Base-by-base conservation (phyloP, 2,888 invertebrate genomes). In the Oxytorus armatus region DNA sequence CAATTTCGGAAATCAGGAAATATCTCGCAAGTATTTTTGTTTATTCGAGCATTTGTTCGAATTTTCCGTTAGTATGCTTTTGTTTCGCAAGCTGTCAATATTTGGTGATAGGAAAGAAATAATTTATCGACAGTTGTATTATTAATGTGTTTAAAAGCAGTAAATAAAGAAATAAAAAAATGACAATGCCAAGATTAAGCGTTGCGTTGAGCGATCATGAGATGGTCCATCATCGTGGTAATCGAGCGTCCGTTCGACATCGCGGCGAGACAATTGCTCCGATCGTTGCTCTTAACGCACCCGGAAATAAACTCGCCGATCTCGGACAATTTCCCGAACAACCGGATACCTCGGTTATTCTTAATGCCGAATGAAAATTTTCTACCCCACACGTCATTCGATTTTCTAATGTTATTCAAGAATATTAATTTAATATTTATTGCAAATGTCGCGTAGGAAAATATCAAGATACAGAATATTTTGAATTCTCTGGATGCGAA, bases 301-400 rank as follows among this genome's bases (percentile, higher is more conserved):
- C 55, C 1, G 55, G 53, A 55, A 77, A 53, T 18, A 68, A 70
- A 10, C 47, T 49, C 23, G 77, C 63, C 16, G 70, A 77, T 25
- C 70, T 77, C 1, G 77, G 77, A 36, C 69, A 70, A 44, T 77
- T 65, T 57, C 61, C 77, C 0, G 77, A 70, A 55, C 44, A 77
- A 36, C 16, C 47, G 7, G 70, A 77, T 25, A 47, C 47, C n/a
- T 8, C 63, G 55, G 77, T 77, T 61, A 49, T 55, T 16, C 0
- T 42, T 39, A 23, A 10, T n/a, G n/a, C n/a, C n/a, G n/a, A n/a
- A n/a, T n/a, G n/a, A n/a, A n/a, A n/a, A n/a, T n/a, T n/a, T n/a
- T n/a, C n/a, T n/a, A n/a, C n/a, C n/a, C n/a, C n/a, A n/a, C n/a
- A n/a, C 23, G 11, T 61, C 1, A 14, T 3, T n/a, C 25, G 5